Base-by-base conservation (phyloP, 2,113 vertebrate species). In the Campylomormyrus numenius region DNA sequence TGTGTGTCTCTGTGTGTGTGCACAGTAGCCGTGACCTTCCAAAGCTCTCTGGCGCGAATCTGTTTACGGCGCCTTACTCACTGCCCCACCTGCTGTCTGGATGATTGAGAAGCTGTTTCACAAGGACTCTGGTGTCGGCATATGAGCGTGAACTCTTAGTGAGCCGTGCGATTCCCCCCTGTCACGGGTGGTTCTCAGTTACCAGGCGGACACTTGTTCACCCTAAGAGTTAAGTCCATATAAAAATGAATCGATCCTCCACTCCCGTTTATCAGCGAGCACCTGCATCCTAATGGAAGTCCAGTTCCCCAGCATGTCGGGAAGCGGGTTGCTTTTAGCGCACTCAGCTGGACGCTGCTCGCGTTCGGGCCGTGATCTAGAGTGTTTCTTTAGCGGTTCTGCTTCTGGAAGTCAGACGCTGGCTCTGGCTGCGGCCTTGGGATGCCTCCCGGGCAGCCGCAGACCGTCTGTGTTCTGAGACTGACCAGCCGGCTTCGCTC, bases 201-300 rank as follows among this genome's bases (percentile, higher is more conserved):
- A 31, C 85, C 49, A 35, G 49, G 24, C 85, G 31, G 50, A 53
- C n/a, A 50, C 50, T 56, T 87, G 49, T 87, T 87, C 7, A 87
- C 48, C n/a, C 85, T 87, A 53, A 53, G 42, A 85, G 85, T 46
- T 49, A 53, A 87, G 48, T 5, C 85, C 24, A 50, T 87, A 35
- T 49, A 87, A 52, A 87, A 87, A 53, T 56, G 27, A 85, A 87
- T 87, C 85, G 50, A 87, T 87, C 56, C 50, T 31, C n/a, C 48
- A 15, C 48, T 24, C n/a, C 50, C 27, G 45, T 27, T 56, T 56
- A 56, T 53, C 50, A 39, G n/a, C 2, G 85, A 87, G 85, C n/a
- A 56, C 27, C 50, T 48, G n/a, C 50, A 39, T 87, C 49, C 50
- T 87, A 87, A 87, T 87, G 85, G 49, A 31, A 35, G 27, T 56